phyloP scores from a whole-genome alignment of 2,888 invertebrate species.

The Tuberolachnus salignus region DNA sequence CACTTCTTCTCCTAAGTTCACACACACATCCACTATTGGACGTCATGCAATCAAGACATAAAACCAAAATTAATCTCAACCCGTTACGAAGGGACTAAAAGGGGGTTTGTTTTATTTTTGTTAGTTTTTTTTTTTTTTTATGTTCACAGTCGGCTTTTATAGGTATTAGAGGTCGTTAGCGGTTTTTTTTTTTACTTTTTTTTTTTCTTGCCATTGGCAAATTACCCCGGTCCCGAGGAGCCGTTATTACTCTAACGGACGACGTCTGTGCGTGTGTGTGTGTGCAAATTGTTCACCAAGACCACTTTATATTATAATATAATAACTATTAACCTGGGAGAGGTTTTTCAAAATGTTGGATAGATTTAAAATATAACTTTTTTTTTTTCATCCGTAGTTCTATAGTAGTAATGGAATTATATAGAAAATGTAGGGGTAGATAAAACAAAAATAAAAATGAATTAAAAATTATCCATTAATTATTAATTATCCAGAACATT shows the following conservation, averaged over 20 bases:
- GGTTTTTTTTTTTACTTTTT: no score
- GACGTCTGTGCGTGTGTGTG: background rate
- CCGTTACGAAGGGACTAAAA: conserved; percentile 31
- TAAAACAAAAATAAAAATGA: no score
- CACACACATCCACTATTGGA: conserved; percentile 19
- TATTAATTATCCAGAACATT: no score
- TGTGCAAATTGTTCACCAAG: background rate
- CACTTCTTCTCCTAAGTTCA: background rate
- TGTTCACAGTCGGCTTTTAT: conserved; percentile 29
- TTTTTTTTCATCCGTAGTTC: background rate
- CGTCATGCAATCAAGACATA: conserved; percentile 54
- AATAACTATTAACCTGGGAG: no score
- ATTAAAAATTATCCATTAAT: no score
- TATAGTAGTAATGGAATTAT: background rate
- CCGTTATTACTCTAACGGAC: conserved; percentile 7
- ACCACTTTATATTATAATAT: background rate
- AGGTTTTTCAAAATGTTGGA: background rate
- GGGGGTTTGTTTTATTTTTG: conserved; percentile 30
- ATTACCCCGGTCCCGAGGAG: background rate
- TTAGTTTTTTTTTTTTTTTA: conserved; percentile 24
- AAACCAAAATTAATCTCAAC: conserved; percentile 53
- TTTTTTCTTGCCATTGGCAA: background rate
- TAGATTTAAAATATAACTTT: background rate
- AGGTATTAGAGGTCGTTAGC: conserved; percentile 32
- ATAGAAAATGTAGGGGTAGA: no score